Evolutionary conservation across 1,140 invertebrate species (phyloP).

Genomic region (Theocolax elegans): DNA sequence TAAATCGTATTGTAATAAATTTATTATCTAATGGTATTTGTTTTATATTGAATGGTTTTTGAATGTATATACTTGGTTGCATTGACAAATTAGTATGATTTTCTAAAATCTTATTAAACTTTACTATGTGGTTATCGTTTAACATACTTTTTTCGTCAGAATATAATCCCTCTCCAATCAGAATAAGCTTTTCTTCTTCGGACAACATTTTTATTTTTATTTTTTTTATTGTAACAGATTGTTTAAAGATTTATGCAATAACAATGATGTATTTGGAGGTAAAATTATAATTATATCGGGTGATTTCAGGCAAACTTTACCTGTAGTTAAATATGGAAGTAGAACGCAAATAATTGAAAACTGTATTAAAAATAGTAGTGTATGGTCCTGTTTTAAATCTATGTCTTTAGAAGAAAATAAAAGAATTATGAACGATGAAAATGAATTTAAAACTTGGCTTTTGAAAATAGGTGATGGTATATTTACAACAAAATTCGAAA

Average conservation of each 20-base stretch:
- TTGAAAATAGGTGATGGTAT: constrained; percentile 26
- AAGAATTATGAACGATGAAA: neutral
- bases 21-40: no score
- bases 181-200: no score
- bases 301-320: constrained; percentile 35
- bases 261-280: constrained; percentile 31
- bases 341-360: constrained; percentile 19
- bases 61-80: no score
- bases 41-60: no score
- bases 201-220: no score
- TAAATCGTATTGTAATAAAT: no score
- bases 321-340: constrained; percentile 22
- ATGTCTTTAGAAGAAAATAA: constrained; percentile 4
- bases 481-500: neutral
- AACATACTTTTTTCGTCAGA: no score
- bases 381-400: constrained; percentile 10
- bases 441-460: constrained; percentile 27
- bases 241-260: constrained; percentile 29
- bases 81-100: no score
- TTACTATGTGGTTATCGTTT: no score
- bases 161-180: no score
- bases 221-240: no score
- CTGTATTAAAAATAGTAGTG: constrained; percentile 31
- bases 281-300: constrained; percentile 30
- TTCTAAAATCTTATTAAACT: no score